Percentiles rank a stretch among this genome's conserved stretches.
Evolutionary conservation across 2,113 vertebrate genomes (phyloP).

Genomic region (Chamaetylas fuelleborni): DNA sequence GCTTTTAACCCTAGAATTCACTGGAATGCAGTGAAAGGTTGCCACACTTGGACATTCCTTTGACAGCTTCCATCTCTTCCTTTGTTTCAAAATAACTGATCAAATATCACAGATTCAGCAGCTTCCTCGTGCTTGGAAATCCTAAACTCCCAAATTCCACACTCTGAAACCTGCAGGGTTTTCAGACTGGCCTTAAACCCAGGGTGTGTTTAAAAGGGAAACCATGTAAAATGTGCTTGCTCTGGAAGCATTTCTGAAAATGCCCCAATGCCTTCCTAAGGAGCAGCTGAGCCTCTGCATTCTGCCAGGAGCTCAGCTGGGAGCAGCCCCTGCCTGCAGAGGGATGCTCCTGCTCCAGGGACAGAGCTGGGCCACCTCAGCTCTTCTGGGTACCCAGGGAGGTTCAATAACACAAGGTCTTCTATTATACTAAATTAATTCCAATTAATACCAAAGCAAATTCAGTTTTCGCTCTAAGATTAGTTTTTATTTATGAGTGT

Average conservation of each 20-base stretch:
- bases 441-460: neutral
- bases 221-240: neutral
- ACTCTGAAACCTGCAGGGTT: neutral
- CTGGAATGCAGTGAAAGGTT: neutral
- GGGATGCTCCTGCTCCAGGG: neutral
- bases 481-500: fast-evolving
- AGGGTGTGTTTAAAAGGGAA: neutral
- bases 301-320: neutral
- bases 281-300: neutral
- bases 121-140: neutral
- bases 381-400: fast-evolving
- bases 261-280: fast-evolving
- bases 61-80: neutral
- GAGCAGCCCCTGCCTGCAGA: neutral
- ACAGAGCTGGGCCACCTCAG: neutral
- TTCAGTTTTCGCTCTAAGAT: neutral
- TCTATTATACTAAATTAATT: neutral
- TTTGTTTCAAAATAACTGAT: neutral
- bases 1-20: neutral
- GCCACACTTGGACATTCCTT: neutral
- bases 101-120: neutral
- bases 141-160: neutral
- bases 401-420: fast-evolving
- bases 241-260: neutral
- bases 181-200: neutral